Base-by-base conservation (phyloP, 2,888 invertebrate genomes). In the Anagyrus pseudococci region DNA sequence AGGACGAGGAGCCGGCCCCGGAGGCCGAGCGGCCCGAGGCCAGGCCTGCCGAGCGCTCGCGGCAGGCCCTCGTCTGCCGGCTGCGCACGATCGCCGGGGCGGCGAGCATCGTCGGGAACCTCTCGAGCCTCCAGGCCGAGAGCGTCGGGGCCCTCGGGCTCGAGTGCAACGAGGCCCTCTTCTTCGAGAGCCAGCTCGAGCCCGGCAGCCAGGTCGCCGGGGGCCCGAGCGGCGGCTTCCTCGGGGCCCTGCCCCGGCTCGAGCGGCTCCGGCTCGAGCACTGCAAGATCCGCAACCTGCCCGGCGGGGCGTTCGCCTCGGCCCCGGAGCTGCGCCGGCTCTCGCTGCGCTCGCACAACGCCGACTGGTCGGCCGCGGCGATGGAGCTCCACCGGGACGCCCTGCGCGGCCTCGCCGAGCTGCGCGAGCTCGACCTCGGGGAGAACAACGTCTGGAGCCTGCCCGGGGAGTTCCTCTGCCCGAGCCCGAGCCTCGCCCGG, bases 331-430 rank as follows among this genome's bases (percentile, higher is more conserved):
- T 93, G 25, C 83, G 87, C 54, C 85, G 85, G 67, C 81, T 93
- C 55, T 86, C 87, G 29, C 81, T 93, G 69, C 85, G 89, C 50
- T 91, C 91, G 19, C 89, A 89, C 77, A 92, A 91, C 77, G 88
- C 89, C 26, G 90, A 91, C 75, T 91, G 91, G 91, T 89, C 91
- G 15, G 87, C 89, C 20, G 89, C 90, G 88, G 89, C 89, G 23
- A 84, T 92, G 82, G 90, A 91, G 72, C 84, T 92, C 66, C 88
- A 89, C 73, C 84, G 88, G 44, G 89, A 90, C 73, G 88, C 90
- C 64, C 87, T 92, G 66, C 83, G 89, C 67, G 87, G 90, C 10
- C 83, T 92, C 57, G 85, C 86, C 22, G 88, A 88, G 74, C 82
- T 92, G 44, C 84, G 88, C 71, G 84, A 82, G 69, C 83, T 92